These are phyloP conservation scores for Isurus oxyrinchus DNA, from an alignment of 2,113 vertebrate species.

Conservation along the genomic window DNA sequence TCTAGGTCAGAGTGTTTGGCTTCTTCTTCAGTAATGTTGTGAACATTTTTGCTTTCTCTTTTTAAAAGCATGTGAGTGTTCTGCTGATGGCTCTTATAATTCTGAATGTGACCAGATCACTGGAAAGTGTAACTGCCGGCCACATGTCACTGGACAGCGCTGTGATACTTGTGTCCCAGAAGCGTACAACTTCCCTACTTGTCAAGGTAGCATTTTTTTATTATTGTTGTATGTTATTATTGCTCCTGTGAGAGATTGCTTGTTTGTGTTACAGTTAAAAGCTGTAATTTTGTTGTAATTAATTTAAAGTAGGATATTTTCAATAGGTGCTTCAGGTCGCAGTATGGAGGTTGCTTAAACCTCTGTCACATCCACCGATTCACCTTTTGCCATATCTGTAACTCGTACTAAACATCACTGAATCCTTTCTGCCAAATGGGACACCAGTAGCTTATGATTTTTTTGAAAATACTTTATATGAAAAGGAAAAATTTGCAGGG, in stretches of 20 bases:
- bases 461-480: neutral
- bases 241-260: neutral
- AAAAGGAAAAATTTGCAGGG: neutral
- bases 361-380: neutral
- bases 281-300: neutral
- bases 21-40: neutral
- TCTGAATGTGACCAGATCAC: slow-evolving; percentile 53
- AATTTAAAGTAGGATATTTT: neutral
- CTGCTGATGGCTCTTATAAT: slow-evolving; percentile 57
- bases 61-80: slow-evolving; percentile 70
- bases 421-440: neutral
- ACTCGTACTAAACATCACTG: neutral
- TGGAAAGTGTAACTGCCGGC: slow-evolving; percentile 70
- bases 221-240: neutral
- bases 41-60: slow-evolving; percentile 39
- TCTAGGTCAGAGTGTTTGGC: neutral
- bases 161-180: slow-evolving; percentile 69
- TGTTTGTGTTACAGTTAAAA: neutral
- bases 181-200: slow-evolving; percentile 63
- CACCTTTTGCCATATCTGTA: neutral
- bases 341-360: neutral
- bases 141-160: slow-evolving; percentile 57
- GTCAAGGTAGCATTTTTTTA: slow-evolving; percentile 57
- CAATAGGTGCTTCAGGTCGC: neutral
- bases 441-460: neutral